Percentiles rank a stretch among this genome's conserved stretches.
Conservation (phyloP, 2,113 vertebrate genomes). For the Eubucco bourcierii region DNA sequence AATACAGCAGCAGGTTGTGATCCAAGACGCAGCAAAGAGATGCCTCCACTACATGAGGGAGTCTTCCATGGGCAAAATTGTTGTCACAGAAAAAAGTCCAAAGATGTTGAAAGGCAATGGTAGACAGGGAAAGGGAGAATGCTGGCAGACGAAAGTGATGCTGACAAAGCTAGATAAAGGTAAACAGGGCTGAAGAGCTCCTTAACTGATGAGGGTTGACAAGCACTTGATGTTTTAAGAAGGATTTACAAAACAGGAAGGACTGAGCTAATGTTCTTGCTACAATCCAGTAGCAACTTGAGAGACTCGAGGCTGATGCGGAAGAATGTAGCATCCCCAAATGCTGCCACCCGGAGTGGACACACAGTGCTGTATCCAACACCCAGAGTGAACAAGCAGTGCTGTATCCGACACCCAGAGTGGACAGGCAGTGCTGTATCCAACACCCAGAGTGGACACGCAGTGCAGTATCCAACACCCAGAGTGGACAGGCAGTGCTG, state of each 20-base stretch:
- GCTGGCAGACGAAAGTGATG: neutral
- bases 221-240: neutral
- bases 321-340: neutral
- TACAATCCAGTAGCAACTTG: neutral
- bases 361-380: too few relatives aligned
- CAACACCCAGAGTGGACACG: too few relatives aligned
- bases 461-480: too few relatives aligned
- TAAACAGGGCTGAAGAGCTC: neutral
- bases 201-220: neutral
- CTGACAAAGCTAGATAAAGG: neutral
- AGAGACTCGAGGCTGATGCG: neutral
- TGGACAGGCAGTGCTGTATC: too few relatives aligned
- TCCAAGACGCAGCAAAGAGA: neutral
- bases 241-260: neutral
- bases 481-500: too few relatives aligned
- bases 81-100: neutral
- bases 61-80: neutral
- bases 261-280: neutral
- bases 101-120: neutral
- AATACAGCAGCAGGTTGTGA: neutral
- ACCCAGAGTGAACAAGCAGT: neutral
- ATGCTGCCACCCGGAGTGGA: neutral
- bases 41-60: neutral
- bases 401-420: too few relatives aligned
- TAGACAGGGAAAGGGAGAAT: neutral